Conservation (phyloP, 1,140 invertebrate species). For the Periplaneta americana region DNA sequence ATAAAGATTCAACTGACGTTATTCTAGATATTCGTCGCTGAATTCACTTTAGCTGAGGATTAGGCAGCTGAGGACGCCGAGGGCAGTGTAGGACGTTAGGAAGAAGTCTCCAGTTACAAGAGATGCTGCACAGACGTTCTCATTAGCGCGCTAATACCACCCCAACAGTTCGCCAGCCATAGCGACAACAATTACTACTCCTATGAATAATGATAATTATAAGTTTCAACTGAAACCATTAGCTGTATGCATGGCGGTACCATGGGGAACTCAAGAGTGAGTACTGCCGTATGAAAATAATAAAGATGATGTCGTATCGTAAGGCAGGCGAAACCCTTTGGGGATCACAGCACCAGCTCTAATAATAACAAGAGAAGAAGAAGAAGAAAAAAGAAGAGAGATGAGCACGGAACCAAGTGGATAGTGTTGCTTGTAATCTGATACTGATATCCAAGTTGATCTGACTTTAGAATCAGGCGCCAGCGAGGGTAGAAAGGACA, state of each 20-base stretch:
- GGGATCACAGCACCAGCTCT: background rate
- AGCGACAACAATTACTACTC: background rate
- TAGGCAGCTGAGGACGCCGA: background rate
- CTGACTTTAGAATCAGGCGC: background rate
- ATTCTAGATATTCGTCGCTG: too few species aligned
- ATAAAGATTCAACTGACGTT: too few species aligned
- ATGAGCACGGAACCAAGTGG: background rate
- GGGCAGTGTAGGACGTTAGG: background rate
- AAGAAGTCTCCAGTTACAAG: background rate
- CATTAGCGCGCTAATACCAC: background rate
- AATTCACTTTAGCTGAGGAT: too few species aligned
- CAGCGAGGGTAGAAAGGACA: background rate
- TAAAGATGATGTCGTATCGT: background rate
- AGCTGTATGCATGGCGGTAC: background rate
- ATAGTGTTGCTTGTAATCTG: background rate
- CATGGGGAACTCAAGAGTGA: background rate
- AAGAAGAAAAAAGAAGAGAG: background rate
- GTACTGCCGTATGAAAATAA: background rate
- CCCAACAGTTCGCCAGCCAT: background rate
- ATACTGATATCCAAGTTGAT: background rate
- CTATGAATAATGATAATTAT: conserved; percentile 9
- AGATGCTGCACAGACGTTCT: background rate
- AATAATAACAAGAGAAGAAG: background rate
- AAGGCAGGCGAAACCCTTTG: background rate
- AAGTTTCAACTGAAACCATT: conserved; percentile 9